A percentile compares a stretch with the other conserved stretches of the same genome.
Conservation (phyloP, 2,888 invertebrate genomes). For the Drosophila rellima region DNA sequence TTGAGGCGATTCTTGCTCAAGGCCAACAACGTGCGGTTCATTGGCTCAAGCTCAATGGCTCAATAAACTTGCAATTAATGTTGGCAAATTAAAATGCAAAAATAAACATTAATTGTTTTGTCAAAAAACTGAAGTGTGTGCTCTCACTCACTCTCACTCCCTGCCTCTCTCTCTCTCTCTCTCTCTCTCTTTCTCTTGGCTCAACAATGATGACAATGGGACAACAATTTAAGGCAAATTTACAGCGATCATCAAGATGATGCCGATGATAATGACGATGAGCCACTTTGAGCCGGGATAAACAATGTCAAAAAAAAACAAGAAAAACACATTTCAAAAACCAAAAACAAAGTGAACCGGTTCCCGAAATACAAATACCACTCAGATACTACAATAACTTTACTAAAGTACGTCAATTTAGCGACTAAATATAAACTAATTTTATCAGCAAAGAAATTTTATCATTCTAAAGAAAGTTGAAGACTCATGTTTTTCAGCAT, state of each 20-base stretch:
- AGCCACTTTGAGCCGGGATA: slow-evolving; percentile 52
- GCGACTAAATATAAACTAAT: too few species aligned
- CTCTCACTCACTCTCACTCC: not conserved
- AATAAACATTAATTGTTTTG: slow-evolving; percentile 82
- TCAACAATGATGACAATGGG: slow-evolving; percentile 21
- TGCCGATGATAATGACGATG: slow-evolving; percentile 22
- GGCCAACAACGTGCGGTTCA: slow-evolving; percentile 30
- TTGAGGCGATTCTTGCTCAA: not conserved
- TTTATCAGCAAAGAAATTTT: too few species aligned
- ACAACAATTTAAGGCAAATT: slow-evolving; percentile 57
- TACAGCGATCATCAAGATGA: slow-evolving; percentile 39
- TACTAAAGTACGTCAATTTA: too few species aligned
- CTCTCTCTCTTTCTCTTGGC: not conserved
- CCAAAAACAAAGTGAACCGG: slow-evolving; percentile 14
- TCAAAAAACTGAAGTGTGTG: slow-evolving; percentile 57
- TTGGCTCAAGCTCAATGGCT: slow-evolving; percentile 59
- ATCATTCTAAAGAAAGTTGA: too few species aligned
- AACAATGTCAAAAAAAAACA: slow-evolving; percentile 7
- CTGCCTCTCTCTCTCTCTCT: not conserved
- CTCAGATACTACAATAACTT: not conserved
- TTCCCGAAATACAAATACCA: slow-evolving; percentile 15
- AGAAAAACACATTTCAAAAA: not conserved
- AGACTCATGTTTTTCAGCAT: too few species aligned
- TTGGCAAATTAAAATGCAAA: slow-evolving; percentile 80
- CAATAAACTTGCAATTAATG: slow-evolving; percentile 82